Conservation (phyloP, 30 jellyfish, hydroid and myxozoan species). For the Cassiopea andromeda region DNA sequence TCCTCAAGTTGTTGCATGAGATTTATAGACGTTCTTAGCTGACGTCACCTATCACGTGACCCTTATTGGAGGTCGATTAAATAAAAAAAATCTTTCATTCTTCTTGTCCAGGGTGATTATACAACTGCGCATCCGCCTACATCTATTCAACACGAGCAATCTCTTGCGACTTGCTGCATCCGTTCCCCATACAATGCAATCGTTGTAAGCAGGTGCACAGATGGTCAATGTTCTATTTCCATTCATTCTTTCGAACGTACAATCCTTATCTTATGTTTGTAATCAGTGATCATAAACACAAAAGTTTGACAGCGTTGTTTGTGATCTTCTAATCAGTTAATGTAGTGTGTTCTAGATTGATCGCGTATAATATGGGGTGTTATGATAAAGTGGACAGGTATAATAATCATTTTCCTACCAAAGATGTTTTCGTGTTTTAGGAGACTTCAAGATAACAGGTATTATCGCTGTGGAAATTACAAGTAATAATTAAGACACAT, state of each 20-base stretch:
- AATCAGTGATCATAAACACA: background rate
- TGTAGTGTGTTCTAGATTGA: too few relatives aligned
- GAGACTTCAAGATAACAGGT: too few relatives aligned
- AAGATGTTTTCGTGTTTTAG: too few relatives aligned
- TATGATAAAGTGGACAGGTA: too few relatives aligned
- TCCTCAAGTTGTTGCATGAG: background rate
- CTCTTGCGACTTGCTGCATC: constrained; percentile 14
- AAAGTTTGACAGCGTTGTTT: too few relatives aligned
- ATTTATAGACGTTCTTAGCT: background rate
- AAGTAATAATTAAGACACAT: too few relatives aligned
- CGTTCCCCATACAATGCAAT: constrained; percentile 12
- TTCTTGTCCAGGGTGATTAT: background rate
- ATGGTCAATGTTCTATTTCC: background rate
- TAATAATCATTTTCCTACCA: too few relatives aligned
- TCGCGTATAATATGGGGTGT: too few relatives aligned
- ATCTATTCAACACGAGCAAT: background rate
- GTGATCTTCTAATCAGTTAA: too few relatives aligned
- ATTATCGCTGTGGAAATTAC: too few relatives aligned
- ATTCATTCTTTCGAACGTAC: background rate
- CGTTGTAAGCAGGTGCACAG: constrained; percentile 23
- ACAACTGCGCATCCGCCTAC: constrained; percentile 3
- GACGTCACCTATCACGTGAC: too few relatives aligned
- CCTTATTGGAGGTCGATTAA: too few relatives aligned
- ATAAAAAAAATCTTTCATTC: background rate
- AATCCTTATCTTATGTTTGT: background rate